Base-by-base conservation (phyloP, 2,113 vertebrate genomes). In the Phalacrocorax brasilianus region DNA sequence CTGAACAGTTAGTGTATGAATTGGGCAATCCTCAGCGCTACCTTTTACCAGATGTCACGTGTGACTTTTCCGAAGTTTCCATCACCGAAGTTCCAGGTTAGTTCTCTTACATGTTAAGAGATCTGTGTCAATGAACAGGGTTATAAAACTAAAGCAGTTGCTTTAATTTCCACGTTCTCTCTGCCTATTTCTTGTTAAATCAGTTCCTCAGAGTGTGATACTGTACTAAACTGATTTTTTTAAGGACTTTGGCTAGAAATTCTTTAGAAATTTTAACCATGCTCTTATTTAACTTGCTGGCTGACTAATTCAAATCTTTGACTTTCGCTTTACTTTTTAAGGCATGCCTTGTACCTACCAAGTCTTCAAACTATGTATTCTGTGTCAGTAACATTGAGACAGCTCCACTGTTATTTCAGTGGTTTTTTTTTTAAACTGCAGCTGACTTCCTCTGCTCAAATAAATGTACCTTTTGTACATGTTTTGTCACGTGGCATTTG, bases 1-100 rank as follows among this genome's bases (percentile, higher is more conserved):
- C 98, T 16, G 99, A 99, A 94, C 98, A 99, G 93, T 97, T 99
- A 93, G 97, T 99, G 22, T 99, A 99, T 84, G 98, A 99, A 97
- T 98, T 99, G 38, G 98, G 97, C 4, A 97, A 99, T 97, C 98
- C 98, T 20, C 97, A 91, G 67, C 63, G 87, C 15, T 99, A 99
- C 96, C 97, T 98, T 93, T 97, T 99, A 83, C 98, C 99, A 20
- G 98, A 99, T 95, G 98, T 99, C 76, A 98, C 94, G 9, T 99
- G 98, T 86, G 98, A 99, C 96, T 99, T 99, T 96, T 99, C 98
- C 21, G 88, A 97, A 68, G 98, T 99, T 94, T 97, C 96, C 65
- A 97, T 99, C 95, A 97, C 97, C 15, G 98, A 99, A 96, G 96
- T 99, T 61, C 96, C 98, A 97, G 99, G 99, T 98, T 68, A 91